phyloP scores from a whole-genome alignment of 2,113 vertebrate genomes.

The Toxostoma redivivum region DNA sequence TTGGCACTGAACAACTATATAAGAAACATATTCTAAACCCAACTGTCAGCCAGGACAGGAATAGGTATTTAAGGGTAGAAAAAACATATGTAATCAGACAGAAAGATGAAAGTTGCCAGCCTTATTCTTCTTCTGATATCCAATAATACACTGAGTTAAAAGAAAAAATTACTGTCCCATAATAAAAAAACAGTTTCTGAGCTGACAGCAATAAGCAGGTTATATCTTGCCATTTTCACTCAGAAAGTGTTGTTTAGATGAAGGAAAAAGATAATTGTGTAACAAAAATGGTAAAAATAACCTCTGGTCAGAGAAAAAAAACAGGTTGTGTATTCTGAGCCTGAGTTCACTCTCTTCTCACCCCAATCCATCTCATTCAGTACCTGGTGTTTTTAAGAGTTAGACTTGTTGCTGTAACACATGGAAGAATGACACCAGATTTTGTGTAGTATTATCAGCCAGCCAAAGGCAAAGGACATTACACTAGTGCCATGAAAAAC shows the following conservation, averaged over 20 bases:
- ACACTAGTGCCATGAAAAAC: neutral
- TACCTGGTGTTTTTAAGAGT: neutral
- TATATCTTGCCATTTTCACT: neutral
- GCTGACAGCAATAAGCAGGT: neutral
- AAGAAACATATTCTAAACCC: neutral
- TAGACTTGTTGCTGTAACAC: neutral
- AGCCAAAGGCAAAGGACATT: neutral
- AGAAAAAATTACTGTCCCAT: neutral
- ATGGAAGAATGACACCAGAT: neutral
- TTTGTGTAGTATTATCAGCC: neutral
- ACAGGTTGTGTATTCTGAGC: neutral
- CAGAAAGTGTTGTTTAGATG: neutral
- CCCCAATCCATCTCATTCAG: neutral
- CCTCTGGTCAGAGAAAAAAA: neutral
- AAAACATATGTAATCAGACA: neutral
- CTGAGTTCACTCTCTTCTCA: neutral
- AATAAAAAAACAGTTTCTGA: neutral
- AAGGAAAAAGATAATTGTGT: neutral
- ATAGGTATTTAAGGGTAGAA: neutral
- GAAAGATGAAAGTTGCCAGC: neutral
- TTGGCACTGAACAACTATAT: neutral
- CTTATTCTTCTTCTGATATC: neutral
- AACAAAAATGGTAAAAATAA: neutral
- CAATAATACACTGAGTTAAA: neutral
- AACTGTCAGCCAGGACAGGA: neutral